Percentiles rank a stretch among this genome's conserved stretches.
phyloP scores from a whole-genome alignment of 1,140 invertebrate species.

The Apolygus lucorum region DNA sequence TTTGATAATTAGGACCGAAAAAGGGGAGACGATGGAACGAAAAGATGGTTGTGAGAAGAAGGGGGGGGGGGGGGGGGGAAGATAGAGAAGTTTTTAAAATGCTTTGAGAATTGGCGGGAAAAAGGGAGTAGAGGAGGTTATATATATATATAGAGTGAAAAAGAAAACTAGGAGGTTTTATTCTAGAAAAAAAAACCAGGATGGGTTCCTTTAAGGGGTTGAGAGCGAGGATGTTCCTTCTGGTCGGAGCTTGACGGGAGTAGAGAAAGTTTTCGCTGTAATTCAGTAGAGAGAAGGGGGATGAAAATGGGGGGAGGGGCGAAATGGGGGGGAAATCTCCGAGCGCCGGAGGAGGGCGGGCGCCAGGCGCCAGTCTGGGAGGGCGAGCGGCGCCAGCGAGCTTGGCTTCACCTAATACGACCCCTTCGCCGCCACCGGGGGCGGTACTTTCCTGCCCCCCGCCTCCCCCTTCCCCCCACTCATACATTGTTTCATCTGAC shows the following conservation, averaged over 20 bases:
- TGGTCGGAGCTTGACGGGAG: neutral
- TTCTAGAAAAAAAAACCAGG: neutral
- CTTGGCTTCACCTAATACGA: slow-evolving; percentile 15
- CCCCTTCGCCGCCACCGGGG: slow-evolving; percentile 6
- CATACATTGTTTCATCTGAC: slow-evolving; percentile 2
- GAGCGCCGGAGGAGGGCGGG: neutral
- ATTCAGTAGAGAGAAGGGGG: neutral
- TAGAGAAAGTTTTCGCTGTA: neutral
- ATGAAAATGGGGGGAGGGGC: neutral
- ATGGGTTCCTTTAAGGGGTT: neutral
- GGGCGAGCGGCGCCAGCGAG: slow-evolving; percentile 6
- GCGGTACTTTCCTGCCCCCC: neutral
- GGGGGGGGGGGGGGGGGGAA: neutral
- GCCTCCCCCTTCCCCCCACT: neutral
- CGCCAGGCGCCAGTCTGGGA: slow-evolving; percentile 2
- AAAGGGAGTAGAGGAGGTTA: no score
- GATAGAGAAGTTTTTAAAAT: no score
- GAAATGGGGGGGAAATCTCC: neutral
- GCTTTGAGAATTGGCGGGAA: no score
- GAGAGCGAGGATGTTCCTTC: neutral
- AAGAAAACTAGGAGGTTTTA: neutral
- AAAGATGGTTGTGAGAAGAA: neutral
- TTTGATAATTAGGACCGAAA: no score
- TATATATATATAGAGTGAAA: no score
- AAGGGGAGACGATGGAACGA: no score